Evolutionary conservation across 2,888 invertebrate genomes (phyloP).

Genomic region (Andrena flavipes): DNA sequence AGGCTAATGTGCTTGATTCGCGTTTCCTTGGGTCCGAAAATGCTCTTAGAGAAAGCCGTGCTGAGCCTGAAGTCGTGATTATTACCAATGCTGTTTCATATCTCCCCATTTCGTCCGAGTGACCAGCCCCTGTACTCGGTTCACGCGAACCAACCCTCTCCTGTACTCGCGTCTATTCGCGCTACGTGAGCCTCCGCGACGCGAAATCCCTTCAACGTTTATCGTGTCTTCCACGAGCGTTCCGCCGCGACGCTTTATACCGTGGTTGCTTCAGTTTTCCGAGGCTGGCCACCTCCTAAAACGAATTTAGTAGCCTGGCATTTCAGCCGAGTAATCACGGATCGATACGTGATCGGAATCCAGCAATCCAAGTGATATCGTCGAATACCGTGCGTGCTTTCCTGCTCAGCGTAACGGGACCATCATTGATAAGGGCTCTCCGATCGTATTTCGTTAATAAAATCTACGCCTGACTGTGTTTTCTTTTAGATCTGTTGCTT

Average conservation of each 20-base stretch:
- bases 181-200: constrained; percentile 20
- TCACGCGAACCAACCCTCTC: constrained; percentile 6
- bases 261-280: constrained; percentile 14
- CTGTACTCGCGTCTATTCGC: constrained; percentile 23
- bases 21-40: constrained; percentile 9
- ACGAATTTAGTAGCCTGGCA: constrained; percentile 33
- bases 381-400: constrained; percentile 38
- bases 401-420: constrained; percentile 26
- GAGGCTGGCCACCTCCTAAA: constrained; percentile 16
- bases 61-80: not conserved
- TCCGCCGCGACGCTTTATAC: not conserved
- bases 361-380: constrained; percentile 48
- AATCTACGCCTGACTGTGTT: constrained; percentile 8
- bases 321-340: constrained; percentile 56
- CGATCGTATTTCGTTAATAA: constrained; percentile 32
- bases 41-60: not conserved
- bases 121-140: constrained; percentile 16
- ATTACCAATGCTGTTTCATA: constrained; percentile 37
- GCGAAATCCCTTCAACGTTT: constrained; percentile 14
- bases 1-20: constrained; percentile 25
- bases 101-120: not conserved
- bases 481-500: not conserved
- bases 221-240: not conserved
- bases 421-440: constrained; percentile 27
- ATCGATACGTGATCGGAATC: constrained; percentile 62